Evolutionary conservation across 2,113 vertebrate genomes (phyloP).

Genomic region (Columba livia): DNA sequence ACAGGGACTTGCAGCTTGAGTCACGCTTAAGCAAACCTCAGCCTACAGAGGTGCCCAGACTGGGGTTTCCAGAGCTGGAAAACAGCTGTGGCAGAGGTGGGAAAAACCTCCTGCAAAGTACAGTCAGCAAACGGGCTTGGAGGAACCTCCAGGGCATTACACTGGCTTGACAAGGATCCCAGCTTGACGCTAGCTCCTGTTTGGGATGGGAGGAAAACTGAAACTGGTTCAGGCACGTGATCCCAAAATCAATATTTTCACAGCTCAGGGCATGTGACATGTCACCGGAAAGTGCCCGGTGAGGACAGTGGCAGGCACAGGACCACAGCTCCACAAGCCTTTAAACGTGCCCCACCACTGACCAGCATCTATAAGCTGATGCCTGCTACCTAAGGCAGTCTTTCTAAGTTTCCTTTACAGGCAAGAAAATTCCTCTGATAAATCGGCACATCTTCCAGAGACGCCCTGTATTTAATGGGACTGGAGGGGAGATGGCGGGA

Average conservation of each 20-base stretch:
- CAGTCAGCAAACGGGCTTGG: background rate
- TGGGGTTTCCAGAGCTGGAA: background rate
- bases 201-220: conserved; percentile 20
- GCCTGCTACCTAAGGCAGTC: background rate
- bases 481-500: accelerated
- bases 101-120: background rate
- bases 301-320: conserved; percentile 46
- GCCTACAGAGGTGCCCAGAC: background rate
- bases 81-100: background rate
- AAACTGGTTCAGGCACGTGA: background rate
- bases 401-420: background rate
- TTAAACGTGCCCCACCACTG: accelerated
- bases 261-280: background rate
- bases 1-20: background rate
- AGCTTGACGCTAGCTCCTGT: background rate
- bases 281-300: background rate
- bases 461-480: background rate
- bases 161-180: background rate
- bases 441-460: background rate
- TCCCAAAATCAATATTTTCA: conserved; percentile 56
- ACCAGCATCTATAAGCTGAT: background rate
- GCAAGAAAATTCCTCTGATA: background rate
- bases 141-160: background rate
- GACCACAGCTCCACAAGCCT: background rate
- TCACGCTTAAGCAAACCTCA: background rate